Evolutionary conservation across 2,888 invertebrate genomes (phyloP).

Genomic region (Bibio marci): DNA sequence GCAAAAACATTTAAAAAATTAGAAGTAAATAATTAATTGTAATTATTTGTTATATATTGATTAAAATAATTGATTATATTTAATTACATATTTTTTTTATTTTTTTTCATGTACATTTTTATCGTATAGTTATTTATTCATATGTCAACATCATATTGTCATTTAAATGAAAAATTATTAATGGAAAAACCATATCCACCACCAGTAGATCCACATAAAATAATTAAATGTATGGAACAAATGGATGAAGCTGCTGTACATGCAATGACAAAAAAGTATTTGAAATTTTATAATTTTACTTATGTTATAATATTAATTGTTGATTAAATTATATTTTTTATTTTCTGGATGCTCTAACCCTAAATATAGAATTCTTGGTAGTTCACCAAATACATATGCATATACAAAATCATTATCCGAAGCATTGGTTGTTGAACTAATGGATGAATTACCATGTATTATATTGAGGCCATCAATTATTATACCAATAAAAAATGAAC

Average conservation of each 20-base stretch:
- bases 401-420: constrained; percentile 88
- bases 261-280: constrained; percentile 41
- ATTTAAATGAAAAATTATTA: constrained; percentile 62
- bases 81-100: too few relatives aligned
- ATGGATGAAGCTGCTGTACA: constrained; percentile 53
- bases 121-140: constrained; percentile 46
- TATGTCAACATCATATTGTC: constrained; percentile 83
- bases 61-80: neutral
- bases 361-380: constrained; percentile 43
- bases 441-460: constrained; percentile 51
- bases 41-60: neutral
- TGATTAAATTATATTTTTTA: constrained; percentile 1
- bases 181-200: constrained; percentile 78
- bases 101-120: neutral
- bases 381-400: constrained; percentile 82
- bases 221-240: constrained; percentile 64
- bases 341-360: constrained; percentile 5
- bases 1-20: constrained; percentile 63
- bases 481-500: constrained; percentile 73
- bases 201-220: constrained; percentile 54
- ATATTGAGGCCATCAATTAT: constrained; percentile 81
- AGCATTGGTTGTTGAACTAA: constrained; percentile 60
- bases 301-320: neutral
- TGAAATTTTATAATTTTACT: neutral
- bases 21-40: constrained; percentile 32